phyloP scores from a whole-genome alignment of 2,888 invertebrate genomes.

The Drosophila histrio region DNA sequence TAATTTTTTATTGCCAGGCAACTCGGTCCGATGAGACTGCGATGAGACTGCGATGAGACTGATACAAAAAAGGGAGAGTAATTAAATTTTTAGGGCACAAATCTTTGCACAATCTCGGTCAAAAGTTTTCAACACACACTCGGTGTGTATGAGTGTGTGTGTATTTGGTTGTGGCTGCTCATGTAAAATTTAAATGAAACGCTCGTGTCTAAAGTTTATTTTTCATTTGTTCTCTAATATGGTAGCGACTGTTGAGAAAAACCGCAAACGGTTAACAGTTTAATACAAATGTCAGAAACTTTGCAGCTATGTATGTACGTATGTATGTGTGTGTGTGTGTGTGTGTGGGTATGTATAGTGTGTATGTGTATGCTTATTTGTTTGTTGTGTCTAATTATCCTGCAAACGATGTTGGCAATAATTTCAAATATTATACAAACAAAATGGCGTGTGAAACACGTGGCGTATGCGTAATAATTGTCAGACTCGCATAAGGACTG shows the following conservation, averaged over 20 bases:
- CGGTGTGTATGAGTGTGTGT: slow-evolving; percentile 3
- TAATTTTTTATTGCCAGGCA: slow-evolving; percentile 53
- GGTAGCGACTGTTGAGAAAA: slow-evolving; percentile 20
- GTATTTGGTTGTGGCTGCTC: slow-evolving; percentile 32
- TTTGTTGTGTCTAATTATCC: slow-evolving; percentile 47
- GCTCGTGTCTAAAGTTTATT: slow-evolving; percentile 35
- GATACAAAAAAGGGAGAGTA: slow-evolving; percentile 50
- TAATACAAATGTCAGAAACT: slow-evolving; percentile 57
- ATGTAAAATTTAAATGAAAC: slow-evolving; percentile 66
- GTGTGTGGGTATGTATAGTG: neutral
- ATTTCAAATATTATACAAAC: slow-evolving; percentile 44
- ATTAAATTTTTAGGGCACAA: slow-evolving; percentile 56
- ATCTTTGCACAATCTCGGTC: slow-evolving; percentile 54
- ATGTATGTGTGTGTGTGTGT: neutral
- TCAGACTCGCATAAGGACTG: neutral
- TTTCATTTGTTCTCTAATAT: slow-evolving; percentile 35
- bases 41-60: slow-evolving; percentile 18
- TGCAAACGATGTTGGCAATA: slow-evolving; percentile 42
- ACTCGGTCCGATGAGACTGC: neutral
- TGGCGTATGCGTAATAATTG: slow-evolving; percentile 47
- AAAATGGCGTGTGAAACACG: slow-evolving; percentile 58
- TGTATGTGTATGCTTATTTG: slow-evolving; percentile 14
- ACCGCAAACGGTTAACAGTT: slow-evolving; percentile 51
- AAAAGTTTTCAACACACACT: slow-evolving; percentile 46
- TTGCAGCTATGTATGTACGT: slow-evolving; percentile 11